Conservation (phyloP, 2,113 vertebrate genomes). For the Parotia lawesii region DNA sequence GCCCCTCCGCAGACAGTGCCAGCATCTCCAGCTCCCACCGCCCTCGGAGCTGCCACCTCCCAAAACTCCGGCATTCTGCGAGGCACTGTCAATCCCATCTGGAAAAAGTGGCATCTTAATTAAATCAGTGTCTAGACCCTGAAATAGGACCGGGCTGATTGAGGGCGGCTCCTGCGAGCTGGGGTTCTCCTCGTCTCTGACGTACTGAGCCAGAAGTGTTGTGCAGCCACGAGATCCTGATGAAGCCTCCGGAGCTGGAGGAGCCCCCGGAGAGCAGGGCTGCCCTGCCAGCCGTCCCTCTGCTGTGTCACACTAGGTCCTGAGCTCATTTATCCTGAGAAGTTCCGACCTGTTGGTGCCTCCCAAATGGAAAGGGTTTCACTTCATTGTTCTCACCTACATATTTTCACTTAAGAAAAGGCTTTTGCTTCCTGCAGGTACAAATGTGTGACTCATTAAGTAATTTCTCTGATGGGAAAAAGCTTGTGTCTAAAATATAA, state of each 20-base stretch:
- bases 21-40: background rate
- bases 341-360: background rate
- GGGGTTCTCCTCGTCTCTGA: background rate
- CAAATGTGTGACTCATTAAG: background rate
- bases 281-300: background rate
- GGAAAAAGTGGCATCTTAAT: background rate
- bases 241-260: background rate
- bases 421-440: background rate
- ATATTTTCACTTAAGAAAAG: background rate
- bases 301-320: background rate
- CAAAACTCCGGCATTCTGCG: fast-evolving
- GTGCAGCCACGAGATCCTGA: background rate
- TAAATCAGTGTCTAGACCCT: background rate
- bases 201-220: fast-evolving
- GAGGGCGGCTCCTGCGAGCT: background rate
- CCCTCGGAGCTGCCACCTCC: background rate
- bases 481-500: constrained; percentile 7
- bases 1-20: background rate
- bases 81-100: background rate
- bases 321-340: background rate
- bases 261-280: background rate
- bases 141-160: background rate
- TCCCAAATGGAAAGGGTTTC: background rate
- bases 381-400: background rate
- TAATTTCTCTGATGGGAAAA: background rate